Percentiles rank a stretch among this genome's conserved stretches.
Evolutionary conservation across 2,888 invertebrate genomes (phyloP).

Genomic region (Cosmorhoe ocellata): DNA sequence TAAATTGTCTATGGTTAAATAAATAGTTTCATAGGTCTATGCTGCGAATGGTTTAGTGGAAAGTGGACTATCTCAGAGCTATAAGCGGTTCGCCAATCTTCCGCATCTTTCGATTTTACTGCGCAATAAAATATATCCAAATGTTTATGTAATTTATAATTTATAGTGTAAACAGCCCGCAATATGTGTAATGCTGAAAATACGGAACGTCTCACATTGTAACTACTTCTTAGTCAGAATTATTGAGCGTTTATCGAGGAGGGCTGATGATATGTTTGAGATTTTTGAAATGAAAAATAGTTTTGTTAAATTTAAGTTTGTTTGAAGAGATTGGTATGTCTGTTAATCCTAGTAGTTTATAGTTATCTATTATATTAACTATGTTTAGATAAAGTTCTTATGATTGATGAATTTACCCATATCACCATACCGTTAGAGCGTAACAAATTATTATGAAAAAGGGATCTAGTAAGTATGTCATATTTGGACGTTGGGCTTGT

Average conservation of each 20-base stretch:
- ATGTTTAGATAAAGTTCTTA: no score
- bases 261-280: background rate
- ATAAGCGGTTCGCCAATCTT: slow-evolving; percentile 47
- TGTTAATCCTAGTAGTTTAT: no score
- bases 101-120: slow-evolving; percentile 65
- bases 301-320: no score
- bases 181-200: slow-evolving; percentile 19
- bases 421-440: no score
- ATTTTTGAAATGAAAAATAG: no score
- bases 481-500: no score
- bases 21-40: background rate
- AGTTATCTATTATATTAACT: no score
- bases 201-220: slow-evolving; percentile 16
- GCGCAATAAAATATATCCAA: slow-evolving; percentile 70
- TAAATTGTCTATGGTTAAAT: no score
- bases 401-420: no score
- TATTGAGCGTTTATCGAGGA: slow-evolving; percentile 1
- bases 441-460: no score
- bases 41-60: slow-evolving; percentile 15
- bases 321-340: no score
- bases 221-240: slow-evolving; percentile 5
- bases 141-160: slow-evolving; percentile 74
- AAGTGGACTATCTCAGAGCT: slow-evolving; percentile 20
- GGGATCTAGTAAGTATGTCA: no score
- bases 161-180: slow-evolving; percentile 68